Evolutionary conservation across 2,797 vertebrate species (phyloP).

Genomic region (Tamandua tetradactyla): DNA sequence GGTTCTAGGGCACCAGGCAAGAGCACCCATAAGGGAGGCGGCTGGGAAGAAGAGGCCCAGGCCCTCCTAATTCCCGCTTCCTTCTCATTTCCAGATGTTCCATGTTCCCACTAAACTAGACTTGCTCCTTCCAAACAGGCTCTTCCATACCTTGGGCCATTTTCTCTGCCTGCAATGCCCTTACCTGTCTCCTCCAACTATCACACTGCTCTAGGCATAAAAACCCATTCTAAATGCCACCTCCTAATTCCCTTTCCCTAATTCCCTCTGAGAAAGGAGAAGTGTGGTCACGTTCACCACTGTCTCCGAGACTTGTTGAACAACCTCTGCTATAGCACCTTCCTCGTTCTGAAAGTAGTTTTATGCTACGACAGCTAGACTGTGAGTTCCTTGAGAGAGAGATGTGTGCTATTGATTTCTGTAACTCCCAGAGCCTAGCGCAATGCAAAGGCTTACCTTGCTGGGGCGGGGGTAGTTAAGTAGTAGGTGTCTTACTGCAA

Average conservation of each 20-base stretch:
- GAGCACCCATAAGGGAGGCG: background rate
- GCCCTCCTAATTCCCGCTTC: fast-evolving
- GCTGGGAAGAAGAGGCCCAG: background rate
- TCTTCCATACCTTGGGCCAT: background rate
- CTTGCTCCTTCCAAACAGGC: background rate
- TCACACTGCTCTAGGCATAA: background rate
- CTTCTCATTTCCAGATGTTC: background rate
- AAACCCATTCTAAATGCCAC: background rate
- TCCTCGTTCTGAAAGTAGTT: background rate
- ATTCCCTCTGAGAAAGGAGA: background rate
- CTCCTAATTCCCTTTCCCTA: background rate
- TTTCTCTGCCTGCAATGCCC: background rate
- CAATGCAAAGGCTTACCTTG: too few relatives aligned
- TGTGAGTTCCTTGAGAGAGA: background rate
- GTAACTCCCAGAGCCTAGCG: background rate
- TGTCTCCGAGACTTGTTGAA: background rate
- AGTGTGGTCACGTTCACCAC: background rate
- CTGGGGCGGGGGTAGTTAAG: background rate
- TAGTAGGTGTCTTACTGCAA: fast-evolving
- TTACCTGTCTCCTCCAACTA: background rate
- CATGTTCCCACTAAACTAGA: fast-evolving
- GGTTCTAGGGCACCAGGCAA: background rate
- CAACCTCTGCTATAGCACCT: background rate
- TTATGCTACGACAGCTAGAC: background rate
- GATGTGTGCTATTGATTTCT: background rate